Conservation (phyloP, 2,113 vertebrate genomes). For the Campylorhamphus procurvoides region DNA sequence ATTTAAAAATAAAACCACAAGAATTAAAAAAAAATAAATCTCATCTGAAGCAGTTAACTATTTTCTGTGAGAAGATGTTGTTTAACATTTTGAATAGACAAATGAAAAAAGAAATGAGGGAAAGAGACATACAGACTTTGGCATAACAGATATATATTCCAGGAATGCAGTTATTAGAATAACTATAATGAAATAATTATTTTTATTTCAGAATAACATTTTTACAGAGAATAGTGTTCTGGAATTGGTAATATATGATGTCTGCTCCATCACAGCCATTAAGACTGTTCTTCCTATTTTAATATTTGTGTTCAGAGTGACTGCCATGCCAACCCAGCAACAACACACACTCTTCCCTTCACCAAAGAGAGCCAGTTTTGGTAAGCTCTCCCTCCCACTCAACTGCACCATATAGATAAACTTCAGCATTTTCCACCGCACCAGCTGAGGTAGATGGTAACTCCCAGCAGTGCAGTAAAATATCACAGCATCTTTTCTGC, state of each 20-base stretch:
- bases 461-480: fast-evolving
- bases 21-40: neutral
- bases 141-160: neutral
- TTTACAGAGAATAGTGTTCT: neutral
- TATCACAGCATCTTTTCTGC: neutral
- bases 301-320: neutral
- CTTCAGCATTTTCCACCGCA: neutral
- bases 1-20: neutral
- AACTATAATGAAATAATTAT: neutral
- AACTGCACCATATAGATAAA: neutral
- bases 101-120: neutral
- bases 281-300: neutral
- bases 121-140: neutral
- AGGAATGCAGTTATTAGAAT: neutral
- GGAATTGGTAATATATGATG: neutral
- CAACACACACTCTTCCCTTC: neutral
- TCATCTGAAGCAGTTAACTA: neutral
- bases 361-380: neutral
- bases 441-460: too few species aligned
- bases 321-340: neutral
- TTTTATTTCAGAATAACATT: neutral
- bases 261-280: neutral
- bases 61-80: neutral
- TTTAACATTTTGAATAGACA: neutral
- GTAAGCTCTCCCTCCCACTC: neutral